Percentiles rank a stretch among this genome's conserved stretches.
Evolutionary conservation across 2,888 invertebrate genomes (phyloP).

Genomic region (Lycocerus yunnanus): DNA sequence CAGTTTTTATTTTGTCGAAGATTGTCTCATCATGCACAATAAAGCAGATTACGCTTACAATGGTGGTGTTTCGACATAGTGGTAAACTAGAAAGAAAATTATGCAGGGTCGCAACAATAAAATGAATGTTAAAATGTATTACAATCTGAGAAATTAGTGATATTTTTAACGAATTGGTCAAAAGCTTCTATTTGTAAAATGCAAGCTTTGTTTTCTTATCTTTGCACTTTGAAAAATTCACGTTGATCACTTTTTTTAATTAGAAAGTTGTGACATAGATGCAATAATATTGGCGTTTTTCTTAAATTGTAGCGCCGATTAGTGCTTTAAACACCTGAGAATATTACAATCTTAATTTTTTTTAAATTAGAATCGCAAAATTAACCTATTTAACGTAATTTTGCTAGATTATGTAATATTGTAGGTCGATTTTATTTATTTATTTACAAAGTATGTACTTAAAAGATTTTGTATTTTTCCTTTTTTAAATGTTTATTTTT

Average conservation of each 20-base stretch:
- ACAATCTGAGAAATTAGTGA: conserved; percentile 19
- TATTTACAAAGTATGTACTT: background rate
- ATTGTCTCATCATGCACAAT: conserved; percentile 97
- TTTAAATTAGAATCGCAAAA: background rate
- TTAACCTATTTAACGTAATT: background rate
- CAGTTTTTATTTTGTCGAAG: conserved; percentile 98
- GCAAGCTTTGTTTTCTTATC: conserved; percentile 10
- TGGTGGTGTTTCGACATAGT: conserved; percentile 64
- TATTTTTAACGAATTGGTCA: conserved; percentile 12
- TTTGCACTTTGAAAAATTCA: conserved; percentile 14
- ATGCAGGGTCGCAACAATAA: conserved; percentile 26
- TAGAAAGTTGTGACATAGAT: conserved; percentile 6
- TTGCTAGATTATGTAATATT: background rate
- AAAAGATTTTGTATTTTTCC: background rate
- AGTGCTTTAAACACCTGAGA: conserved; percentile 10
- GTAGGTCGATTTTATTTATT: background rate
- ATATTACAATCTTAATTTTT: conserved; percentile 3
- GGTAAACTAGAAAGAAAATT: background rate
- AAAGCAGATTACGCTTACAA: conserved; percentile 99
- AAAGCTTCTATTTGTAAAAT: conserved; percentile 13
- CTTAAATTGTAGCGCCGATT: conserved; percentile 1
- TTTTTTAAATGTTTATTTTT: conserved; percentile 6
- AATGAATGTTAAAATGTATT: conserved; percentile 6
- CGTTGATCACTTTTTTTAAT: conserved; percentile 5
- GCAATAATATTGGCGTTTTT: conserved; percentile 11